Percentiles rank a stretch among this genome's conserved stretches.
These are phyloP conservation scores for Beris chalybata DNA, from an alignment of 2,888 invertebrate species.

Conservation along the genomic window DNA sequence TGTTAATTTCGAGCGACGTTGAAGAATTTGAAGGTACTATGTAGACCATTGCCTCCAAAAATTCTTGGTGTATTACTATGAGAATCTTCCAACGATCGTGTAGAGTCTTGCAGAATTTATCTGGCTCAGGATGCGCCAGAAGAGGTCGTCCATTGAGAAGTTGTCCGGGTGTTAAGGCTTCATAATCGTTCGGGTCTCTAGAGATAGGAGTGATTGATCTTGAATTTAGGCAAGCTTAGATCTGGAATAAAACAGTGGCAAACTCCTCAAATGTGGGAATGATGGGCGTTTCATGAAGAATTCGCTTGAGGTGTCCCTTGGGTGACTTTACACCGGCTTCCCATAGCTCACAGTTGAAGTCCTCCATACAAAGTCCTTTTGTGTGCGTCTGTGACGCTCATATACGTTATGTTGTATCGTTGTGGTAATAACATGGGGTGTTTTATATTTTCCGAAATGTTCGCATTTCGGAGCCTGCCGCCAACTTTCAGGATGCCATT, in stretches of 20 bases:
- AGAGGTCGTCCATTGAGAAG: not conserved
- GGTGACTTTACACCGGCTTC: slow-evolving; percentile 58
- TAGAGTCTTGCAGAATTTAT: not conserved
- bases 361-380: slow-evolving; percentile 66
- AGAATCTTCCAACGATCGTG: not conserved
- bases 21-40: not conserved
- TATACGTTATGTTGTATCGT: too few relatives aligned
- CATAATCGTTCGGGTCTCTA: not conserved
- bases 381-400: slow-evolving; percentile 59
- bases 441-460: too few relatives aligned
- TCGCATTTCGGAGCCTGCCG: too few relatives aligned
- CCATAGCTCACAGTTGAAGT: slow-evolving; percentile 63
- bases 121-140: not conserved
- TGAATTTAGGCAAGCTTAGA: not conserved
- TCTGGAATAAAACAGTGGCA: not conserved
- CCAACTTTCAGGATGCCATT: too few relatives aligned
- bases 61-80: not conserved
- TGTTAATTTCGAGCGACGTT: not conserved
- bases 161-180: not conserved
- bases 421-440: too few relatives aligned
- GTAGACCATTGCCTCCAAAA: not conserved
- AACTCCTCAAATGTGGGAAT: not conserved
- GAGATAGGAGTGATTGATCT: not conserved
- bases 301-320: not conserved
- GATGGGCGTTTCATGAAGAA: not conserved